Percentiles rank a stretch among this genome's conserved stretches.
Evolutionary conservation across 2,888 invertebrate genomes (phyloP).

Genomic region (Congeria kusceri): DNA sequence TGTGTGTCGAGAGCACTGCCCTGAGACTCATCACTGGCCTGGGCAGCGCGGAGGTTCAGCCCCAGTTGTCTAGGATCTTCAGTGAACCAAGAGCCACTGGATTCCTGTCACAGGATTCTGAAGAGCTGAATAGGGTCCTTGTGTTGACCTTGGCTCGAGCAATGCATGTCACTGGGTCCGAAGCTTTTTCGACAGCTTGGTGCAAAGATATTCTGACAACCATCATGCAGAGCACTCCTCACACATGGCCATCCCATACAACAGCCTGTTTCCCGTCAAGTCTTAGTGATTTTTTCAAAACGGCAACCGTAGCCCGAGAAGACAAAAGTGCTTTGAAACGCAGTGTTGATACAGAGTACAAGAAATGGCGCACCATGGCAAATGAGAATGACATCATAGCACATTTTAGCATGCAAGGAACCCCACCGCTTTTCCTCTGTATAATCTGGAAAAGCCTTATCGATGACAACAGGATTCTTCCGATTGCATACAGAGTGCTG

Average conservation of each 20-base stretch:
- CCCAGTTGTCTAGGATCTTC: conserved; percentile 95
- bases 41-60: conserved; percentile 97
- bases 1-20: conserved; percentile 96
- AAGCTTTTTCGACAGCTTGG: conserved; percentile 90
- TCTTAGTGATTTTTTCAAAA: conserved; percentile 93
- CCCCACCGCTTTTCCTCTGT: conserved; percentile 95
- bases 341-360: conserved; percentile 89
- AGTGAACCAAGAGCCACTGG: conserved; percentile 94
- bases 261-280: conserved; percentile 96
- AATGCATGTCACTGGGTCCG: conserved; percentile 94
- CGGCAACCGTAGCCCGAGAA: conserved; percentile 87
- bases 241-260: conserved; percentile 97
- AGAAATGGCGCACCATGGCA: conserved; percentile 96
- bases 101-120: conserved; percentile 95
- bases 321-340: conserved; percentile 95
- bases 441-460: conserved; percentile 97
- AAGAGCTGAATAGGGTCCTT: conserved; percentile 96
- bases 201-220: conserved; percentile 95
- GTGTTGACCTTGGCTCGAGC: conserved; percentile 96
- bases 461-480: conserved; percentile 96
- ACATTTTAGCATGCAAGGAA: conserved; percentile 97
- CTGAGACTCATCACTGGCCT: conserved; percentile 94
- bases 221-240: conserved; percentile 97
- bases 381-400: conserved; percentile 98
- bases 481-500: conserved; percentile 95